Evolutionary conservation across 2,888 invertebrate species (phyloP), one percentile per base, ranked within the genome.

Genomic region (Encarsia formosa): DNA sequence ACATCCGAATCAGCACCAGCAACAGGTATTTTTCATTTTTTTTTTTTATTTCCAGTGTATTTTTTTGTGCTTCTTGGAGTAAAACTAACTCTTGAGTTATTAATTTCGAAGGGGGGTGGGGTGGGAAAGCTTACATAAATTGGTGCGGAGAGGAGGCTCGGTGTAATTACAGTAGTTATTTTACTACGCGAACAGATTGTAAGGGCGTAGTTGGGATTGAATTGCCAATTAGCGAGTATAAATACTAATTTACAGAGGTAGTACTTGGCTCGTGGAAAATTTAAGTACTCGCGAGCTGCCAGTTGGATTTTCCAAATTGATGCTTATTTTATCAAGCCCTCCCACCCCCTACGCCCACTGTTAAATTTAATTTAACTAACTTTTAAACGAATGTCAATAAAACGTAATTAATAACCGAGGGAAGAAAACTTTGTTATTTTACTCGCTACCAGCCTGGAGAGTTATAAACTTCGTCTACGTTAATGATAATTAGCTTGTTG

Each of bases 1-100:
- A 69, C 71, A 68, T 56, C 67, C 65, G 39, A 70, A 67, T 61
- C 68, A 75, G 60, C 76, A 74, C 56, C 77, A 76, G 58, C 78
- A 76, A n/a, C n/a, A n/a, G n/a, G n/a, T n/a, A n/a, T n/a, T n/a
- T n/a, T n/a, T n/a, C n/a, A n/a, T n/a, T n/a, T n/a, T n/a, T n/a
- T n/a, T n/a, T n/a, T n/a, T n/a, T n/a, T 9, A n/a, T 34, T 34
- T 34, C 8, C 34, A 9, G 8, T 34, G 34, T 34, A 34, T n/a
- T n/a, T n/a, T n/a, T 55, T 13, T 34, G 16, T 3, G 29, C 11
- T 26, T 26, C 15, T n/a, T 16, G 5, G 26, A 11, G n/a, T 15
- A 15, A 29, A 24, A 49, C 43, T 43, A 43, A 52, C 44, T 29
- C 51, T 45, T 23, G 39, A 39, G 46, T 48, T 53, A 48, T 45